Evolutionary conservation across 2,888 invertebrate genomes (phyloP).

Genomic region (Drosophila nr. perissopoda): DNA sequence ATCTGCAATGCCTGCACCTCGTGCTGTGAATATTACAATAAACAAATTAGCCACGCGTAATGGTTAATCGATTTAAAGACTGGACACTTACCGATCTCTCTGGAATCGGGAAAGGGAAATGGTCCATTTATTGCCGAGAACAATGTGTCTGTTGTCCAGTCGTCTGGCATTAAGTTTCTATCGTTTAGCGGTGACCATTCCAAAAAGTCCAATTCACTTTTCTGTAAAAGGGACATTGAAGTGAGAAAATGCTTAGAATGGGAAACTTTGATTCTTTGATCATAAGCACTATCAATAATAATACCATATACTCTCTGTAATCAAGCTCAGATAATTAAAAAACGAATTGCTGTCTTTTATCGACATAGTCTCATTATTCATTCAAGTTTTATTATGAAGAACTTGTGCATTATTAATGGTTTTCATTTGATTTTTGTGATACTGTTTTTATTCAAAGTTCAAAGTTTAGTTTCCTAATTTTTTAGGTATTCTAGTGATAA

Average conservation of each 20-base stretch:
- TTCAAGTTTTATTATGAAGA: neutral
- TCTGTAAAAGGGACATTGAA: slow-evolving; percentile 59
- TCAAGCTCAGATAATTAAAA: neutral
- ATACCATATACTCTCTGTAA: neutral
- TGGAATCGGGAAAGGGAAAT: slow-evolving; percentile 97
- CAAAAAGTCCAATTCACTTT: slow-evolving; percentile 85
- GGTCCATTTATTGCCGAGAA: slow-evolving; percentile 93
- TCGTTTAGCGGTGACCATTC: slow-evolving; percentile 85
- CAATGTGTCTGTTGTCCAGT: slow-evolving; percentile 93
- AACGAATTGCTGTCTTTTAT: neutral
- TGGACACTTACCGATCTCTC: slow-evolving; percentile 92
- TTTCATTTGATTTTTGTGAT: neutral
- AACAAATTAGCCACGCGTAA: neutral
- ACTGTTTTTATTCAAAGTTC: neutral
- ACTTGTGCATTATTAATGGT: neutral
- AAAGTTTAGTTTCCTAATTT: neutral
- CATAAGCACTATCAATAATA: neutral
- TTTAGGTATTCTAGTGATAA: neutral
- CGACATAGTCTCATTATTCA: neutral
- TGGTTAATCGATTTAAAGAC: neutral
- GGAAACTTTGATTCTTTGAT: neutral
- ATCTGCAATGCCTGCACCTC: slow-evolving; percentile 95
- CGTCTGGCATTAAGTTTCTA: slow-evolving; percentile 83
- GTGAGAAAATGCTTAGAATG: neutral
- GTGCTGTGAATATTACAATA: slow-evolving; percentile 75